Percentiles rank a stretch among this genome's conserved stretches.
Conservation (phyloP, 2,797 vertebrate species). For the Sebastes matsubarae region DNA sequence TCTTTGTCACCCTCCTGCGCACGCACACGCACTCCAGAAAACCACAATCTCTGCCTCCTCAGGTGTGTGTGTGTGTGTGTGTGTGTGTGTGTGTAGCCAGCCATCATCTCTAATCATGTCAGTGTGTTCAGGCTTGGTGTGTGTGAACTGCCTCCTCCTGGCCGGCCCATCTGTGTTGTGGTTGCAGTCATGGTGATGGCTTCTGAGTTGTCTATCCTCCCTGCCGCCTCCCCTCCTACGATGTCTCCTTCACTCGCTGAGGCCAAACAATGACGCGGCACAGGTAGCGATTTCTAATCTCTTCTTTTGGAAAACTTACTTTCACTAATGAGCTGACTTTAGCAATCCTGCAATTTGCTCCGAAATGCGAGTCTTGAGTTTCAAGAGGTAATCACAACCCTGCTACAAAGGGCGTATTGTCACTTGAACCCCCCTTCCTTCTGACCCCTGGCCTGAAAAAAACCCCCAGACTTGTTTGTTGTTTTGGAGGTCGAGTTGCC, state of each 20-base stretch:
- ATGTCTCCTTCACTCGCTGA: slow-evolving; percentile 67
- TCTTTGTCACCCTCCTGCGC: slow-evolving; percentile 26
- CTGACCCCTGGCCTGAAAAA: slow-evolving; percentile 10
- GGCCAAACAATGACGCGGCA: slow-evolving; percentile 50
- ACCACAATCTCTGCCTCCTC: slow-evolving; percentile 20
- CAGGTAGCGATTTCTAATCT: slow-evolving; percentile 3
- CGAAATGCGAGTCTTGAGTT: neutral
- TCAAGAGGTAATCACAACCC: neutral
- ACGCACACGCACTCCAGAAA: slow-evolving; percentile 13
- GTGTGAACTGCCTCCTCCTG: slow-evolving; percentile 70
- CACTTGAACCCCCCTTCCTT: neutral
- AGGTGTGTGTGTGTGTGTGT: slow-evolving; percentile 32
- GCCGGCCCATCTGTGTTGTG: slow-evolving; percentile 72
- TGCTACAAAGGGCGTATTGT: slow-evolving; percentile 11
- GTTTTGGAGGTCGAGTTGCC: slow-evolving; percentile 22
- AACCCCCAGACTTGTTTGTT: neutral
- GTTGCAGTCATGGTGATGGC: slow-evolving; percentile 59
- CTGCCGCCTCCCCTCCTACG: slow-evolving; percentile 30
- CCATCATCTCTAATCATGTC: slow-evolving; percentile 70
- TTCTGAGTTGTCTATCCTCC: slow-evolving; percentile 53
- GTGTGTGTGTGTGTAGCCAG: neutral
- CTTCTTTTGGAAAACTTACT: neutral
- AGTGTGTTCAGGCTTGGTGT: slow-evolving; percentile 64
- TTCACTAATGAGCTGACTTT: slow-evolving; percentile 22
- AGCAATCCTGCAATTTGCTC: neutral